phyloP scores from a whole-genome alignment of 1,140 invertebrate genomes.

The Brachionus plicatilis region DNA sequence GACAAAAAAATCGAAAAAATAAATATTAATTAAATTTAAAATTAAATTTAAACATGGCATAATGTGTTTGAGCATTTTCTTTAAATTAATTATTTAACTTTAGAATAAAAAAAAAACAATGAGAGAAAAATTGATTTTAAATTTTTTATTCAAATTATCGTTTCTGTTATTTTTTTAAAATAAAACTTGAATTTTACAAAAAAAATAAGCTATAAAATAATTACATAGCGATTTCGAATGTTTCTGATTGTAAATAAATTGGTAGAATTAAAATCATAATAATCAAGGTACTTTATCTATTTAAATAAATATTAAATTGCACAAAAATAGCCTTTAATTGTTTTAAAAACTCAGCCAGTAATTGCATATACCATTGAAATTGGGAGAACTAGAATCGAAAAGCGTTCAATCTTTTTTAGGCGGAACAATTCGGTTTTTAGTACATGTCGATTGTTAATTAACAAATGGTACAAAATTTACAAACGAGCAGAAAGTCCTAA shows the following conservation, averaged over 20 bases:
- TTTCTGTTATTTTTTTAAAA: not conserved
- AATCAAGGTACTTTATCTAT: not conserved
- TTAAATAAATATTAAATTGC: not conserved
- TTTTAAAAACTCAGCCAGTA: not conserved
- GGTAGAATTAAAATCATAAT: not conserved
- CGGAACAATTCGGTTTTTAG: not conserved
- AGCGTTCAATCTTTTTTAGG: not conserved
- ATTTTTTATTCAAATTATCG: not conserved
- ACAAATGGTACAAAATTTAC: slow-evolving; percentile 22
- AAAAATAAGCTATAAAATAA: not conserved
- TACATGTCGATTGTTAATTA: not conserved
- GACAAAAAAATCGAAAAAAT: too few species aligned
- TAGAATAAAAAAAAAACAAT: too few species aligned
- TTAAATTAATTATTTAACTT: not conserved
- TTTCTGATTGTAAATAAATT: not conserved
- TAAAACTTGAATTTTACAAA: slow-evolving; percentile 3
- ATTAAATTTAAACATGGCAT: too few species aligned
- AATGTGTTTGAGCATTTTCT: not conserved
- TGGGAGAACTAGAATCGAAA: not conserved
- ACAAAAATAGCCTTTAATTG: not conserved
- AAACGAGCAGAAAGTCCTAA: not conserved
- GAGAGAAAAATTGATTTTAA: not conserved
- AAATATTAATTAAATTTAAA: too few species aligned
- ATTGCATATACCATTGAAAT: not conserved
- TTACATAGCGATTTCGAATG: not conserved